Evolutionary conservation across 2,797 vertebrate genomes (phyloP), one percentile per base, ranked within the genome.

Genomic region (Amniataba percoides): DNA sequence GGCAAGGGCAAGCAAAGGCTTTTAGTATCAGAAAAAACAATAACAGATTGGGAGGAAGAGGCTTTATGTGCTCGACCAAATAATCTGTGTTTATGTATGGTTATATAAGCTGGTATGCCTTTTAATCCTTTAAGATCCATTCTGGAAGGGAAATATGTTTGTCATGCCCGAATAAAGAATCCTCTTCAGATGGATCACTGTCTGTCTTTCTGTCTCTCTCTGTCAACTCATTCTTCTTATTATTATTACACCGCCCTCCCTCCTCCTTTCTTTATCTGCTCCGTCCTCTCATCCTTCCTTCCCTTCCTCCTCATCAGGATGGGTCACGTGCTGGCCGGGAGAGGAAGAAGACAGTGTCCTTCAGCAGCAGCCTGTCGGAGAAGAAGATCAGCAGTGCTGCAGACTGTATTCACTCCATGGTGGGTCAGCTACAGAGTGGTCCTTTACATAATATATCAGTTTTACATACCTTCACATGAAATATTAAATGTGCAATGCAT

Each of bases 371-470:
- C 95, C 95, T 97, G 1, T 95, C 97, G 0, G 97, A 98, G 92
- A 98, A 96, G 74, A 98, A 98, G 90, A 97, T 99, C 90, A 98
- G 97, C 93, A 97, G 97, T 1, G 97, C 97, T 1, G 97, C 96
- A 0, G 97, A 98, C 77, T 99, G 97, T 3, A 98, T 99, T 81
- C 97, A 96, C 2, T 93, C 97, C 0, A 98, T 98, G 97, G 96
- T 98, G 84, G 76, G 91, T 89, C 66, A 42, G 59, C 48, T 57
- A 18, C 64, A 43, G 45, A 31, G 52, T 71, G 63, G 82, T 55
- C 75, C 52, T 70, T 71, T 59, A 52, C 48, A 70, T 77, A 23
- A 76, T 63, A 58, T 52, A 71, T 61, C 48, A 13, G 21, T 61
- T 70, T 52, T 23, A 67, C 48, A 75, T 55, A 60, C 69, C 42